Base-by-base conservation (phyloP, 2,797 vertebrate species). In the Mastacembelus armatus region DNA sequence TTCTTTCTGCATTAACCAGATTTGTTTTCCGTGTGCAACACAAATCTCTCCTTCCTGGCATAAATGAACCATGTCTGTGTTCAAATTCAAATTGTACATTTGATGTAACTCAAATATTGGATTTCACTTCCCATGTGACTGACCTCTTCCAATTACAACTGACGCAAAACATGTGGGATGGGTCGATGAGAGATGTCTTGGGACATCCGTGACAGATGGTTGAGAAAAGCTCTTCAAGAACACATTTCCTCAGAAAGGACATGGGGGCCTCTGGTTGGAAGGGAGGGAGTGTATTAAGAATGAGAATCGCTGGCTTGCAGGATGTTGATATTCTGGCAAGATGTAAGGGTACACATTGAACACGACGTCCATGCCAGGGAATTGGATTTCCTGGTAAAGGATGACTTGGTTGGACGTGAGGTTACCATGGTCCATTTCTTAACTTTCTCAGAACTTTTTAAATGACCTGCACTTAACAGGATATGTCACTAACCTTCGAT, bases 141-240 rank as follows among this genome's bases (percentile, higher is more conserved):
- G 26, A 19, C 47, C 40, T 50, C 47, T 4, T 40, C 32, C 10
- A 60, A 16, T 72, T 56, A 74, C 22, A 38, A 39, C 21, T 62
- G 56, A 64, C 63, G 56, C 68, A 60, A 71, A 68, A 83, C 44
- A 77, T 70, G 59, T 10, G 69, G 63, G n/a, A n/a, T n/a, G 66
- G 73, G 65, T 81, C 30, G 44, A 83, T 80, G 57, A 68, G 69
- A 78, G 85, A 86, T 67, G 66, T 77, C 40, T 64, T 35, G 52
- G 64, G 85, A 82, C 72, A 77, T 86, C 87, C 77, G 84, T 91
- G 87, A 92, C 89, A 83, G 89, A 92, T 91, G 89, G 89, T 71
- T 85, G 78, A 83, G 89, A 91, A 87, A 92, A 88, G 86, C 81
- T 74, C 84, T 87, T 72, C 64, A 82, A 77, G 78, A 77, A 88